These are phyloP conservation scores for Enteromius thamalakanensis DNA, from an alignment of 2,797 vertebrate species.

Conservation along the genomic window DNA sequence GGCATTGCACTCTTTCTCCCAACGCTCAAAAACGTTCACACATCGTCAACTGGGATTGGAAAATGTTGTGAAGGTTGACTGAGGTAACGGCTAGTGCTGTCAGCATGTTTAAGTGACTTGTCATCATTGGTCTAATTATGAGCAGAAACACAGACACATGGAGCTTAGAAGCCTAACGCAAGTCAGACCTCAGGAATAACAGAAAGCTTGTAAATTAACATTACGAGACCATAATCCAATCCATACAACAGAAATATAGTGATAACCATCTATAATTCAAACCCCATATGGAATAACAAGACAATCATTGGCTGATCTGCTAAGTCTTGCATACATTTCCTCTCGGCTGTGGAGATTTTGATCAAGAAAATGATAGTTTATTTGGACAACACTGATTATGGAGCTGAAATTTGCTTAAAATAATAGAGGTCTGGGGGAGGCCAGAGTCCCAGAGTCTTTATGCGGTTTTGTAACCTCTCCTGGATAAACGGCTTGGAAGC, in stretches of 20 bases:
- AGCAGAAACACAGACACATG: constrained; percentile 37
- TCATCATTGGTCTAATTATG: constrained; percentile 50
- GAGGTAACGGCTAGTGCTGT: constrained; percentile 42
- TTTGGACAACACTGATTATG: constrained; percentile 50
- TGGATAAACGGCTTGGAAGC: constrained; percentile 62
- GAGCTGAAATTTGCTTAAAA: constrained; percentile 46
- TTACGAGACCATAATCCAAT: not conserved
- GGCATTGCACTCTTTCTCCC: not conserved
- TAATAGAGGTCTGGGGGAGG: constrained; percentile 46
- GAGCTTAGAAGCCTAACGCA: not conserved
- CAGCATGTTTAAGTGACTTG: constrained; percentile 23
- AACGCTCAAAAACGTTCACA: not conserved
- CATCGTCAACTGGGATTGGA: not conserved
- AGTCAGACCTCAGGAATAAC: constrained; percentile 19
- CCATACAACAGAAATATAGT: not conserved
- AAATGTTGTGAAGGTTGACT: constrained; percentile 37
- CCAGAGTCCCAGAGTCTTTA: constrained; percentile 62
- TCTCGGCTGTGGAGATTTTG: constrained; percentile 18
- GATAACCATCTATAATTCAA: constrained; percentile 30
- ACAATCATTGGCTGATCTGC: constrained; percentile 22
- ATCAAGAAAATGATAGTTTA: constrained; percentile 31
- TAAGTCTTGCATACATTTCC: constrained; percentile 32
- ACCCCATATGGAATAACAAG: constrained; percentile 21
- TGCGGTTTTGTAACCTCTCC: constrained; percentile 66
- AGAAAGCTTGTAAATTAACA: constrained; percentile 28